A percentile compares a stretch with the other conserved stretches of the same genome.
phyloP scores from a whole-genome alignment of 1,140 invertebrate species.

The Thalassaphorura encarpata region DNA sequence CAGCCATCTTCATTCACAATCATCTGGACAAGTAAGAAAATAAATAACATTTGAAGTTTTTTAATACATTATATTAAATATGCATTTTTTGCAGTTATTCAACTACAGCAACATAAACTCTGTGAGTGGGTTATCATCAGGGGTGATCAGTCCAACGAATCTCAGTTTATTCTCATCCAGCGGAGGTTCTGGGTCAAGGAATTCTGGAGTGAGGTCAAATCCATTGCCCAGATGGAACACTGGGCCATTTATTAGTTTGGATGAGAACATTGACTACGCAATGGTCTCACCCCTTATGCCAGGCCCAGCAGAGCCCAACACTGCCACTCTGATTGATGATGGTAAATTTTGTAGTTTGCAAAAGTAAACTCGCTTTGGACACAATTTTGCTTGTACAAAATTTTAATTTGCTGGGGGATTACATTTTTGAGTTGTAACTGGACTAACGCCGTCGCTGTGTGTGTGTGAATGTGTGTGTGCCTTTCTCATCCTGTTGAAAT shows the following conservation, averaged over 20 bases:
- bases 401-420: too few relatives aligned
- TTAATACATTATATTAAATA: conserved; percentile 7
- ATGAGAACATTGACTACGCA: conserved; percentile 77
- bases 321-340: conserved; percentile 61
- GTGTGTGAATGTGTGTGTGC: too few relatives aligned
- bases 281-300: conserved; percentile 69
- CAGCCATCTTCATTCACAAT: conserved; percentile 33
- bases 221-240: conserved; percentile 67
- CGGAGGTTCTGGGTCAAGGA: conserved; percentile 57
- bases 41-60: not conserved
- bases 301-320: conserved; percentile 48
- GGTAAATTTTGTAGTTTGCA: conserved; percentile 38
- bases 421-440: too few relatives aligned
- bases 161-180: conserved; percentile 73
- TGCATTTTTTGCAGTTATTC: conserved; percentile 57
- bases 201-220: conserved; percentile 46
- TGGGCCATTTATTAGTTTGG: conserved; percentile 70
- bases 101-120: conserved; percentile 73
- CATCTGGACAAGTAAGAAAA: conserved; percentile 28
- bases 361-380: not conserved
- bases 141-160: conserved; percentile 82
- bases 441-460: too few relatives aligned
- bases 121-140: conserved; percentile 47
- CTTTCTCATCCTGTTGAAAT: too few relatives aligned
- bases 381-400: not conserved